Conservation (phyloP, 2,888 invertebrate species). For the Sinhomidia bicolor region DNA sequence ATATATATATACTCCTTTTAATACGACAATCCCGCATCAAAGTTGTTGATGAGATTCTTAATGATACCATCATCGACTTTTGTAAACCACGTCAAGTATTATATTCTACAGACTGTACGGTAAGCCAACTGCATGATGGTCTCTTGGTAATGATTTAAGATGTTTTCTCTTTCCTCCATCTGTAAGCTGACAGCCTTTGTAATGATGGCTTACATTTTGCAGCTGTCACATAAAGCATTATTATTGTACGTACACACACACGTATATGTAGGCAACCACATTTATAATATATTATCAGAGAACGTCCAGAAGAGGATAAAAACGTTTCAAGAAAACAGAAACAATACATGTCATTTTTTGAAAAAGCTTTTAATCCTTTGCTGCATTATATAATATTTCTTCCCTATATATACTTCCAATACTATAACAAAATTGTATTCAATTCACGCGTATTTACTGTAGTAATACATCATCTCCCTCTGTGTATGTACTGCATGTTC, state of each 20-base stretch:
- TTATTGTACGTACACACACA: background rate
- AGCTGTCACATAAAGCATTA: background rate
- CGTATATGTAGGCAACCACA: background rate
- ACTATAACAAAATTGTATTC: background rate
- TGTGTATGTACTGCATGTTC: background rate
- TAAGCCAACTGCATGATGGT: background rate
- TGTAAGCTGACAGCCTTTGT: slow-evolving; percentile 1
- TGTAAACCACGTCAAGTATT: background rate
- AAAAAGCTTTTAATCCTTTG: slow-evolving; percentile 64
- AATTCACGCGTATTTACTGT: background rate
- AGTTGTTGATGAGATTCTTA: background rate
- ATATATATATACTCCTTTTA: background rate
- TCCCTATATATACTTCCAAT: too few relatives aligned
- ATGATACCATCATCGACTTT: slow-evolving; percentile 1
- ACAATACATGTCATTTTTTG: slow-evolving; percentile 55
- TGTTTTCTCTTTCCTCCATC: slow-evolving; percentile 1
- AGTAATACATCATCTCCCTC: background rate
- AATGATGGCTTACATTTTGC: background rate
- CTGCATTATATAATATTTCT: background rate
- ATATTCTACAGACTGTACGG: background rate
- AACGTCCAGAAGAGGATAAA: background rate
- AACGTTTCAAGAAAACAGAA: background rate
- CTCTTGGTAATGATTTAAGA: slow-evolving; percentile 21
- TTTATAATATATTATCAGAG: background rate
- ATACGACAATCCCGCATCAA: background rate